A percentile compares a stretch with the other conserved stretches of the same genome.
Conservation (phyloP, 2,113 vertebrate genomes). For the Psettodes erumei region DNA sequence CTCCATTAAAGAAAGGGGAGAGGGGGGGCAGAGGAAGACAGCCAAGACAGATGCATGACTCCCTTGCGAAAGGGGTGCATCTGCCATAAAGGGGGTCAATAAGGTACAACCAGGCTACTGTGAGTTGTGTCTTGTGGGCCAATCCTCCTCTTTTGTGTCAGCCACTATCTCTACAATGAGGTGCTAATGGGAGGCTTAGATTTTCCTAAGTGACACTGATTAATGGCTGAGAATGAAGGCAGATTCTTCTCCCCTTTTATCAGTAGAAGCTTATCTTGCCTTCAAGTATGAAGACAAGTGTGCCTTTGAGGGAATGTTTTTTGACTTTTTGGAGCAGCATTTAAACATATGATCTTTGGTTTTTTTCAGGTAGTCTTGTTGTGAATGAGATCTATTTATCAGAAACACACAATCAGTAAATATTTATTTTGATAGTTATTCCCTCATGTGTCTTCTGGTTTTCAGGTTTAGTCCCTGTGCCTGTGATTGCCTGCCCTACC, state of each 20-base stretch:
- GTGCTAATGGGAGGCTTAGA: conserved; percentile 71
- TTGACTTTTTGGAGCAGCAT: conserved; percentile 17
- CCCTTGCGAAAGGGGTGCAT: conserved; percentile 54
- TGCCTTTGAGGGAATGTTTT: conserved; percentile 42
- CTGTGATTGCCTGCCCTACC: too few relatives aligned
- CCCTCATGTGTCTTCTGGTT: too few relatives aligned
- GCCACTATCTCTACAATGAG: conserved; percentile 62
- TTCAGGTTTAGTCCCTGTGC: too few relatives aligned
- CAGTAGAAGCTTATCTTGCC: conserved; percentile 44
- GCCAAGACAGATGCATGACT: conserved; percentile 35
- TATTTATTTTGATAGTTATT: too few relatives aligned
- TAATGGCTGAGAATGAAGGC: conserved; percentile 65
- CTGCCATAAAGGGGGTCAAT: conserved; percentile 69
- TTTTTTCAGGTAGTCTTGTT: too few relatives aligned
- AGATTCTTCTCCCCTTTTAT: conserved; percentile 53
- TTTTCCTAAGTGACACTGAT: conserved; percentile 74
- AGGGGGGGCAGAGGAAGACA: conserved; percentile 33
- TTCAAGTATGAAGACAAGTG: conserved; percentile 35
- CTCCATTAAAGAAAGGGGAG: conserved; percentile 24
- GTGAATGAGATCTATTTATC: not conserved
- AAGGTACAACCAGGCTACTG: conserved; percentile 60
- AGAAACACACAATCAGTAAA: too few relatives aligned
- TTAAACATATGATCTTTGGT: too few relatives aligned
- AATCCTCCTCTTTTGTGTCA: conserved; percentile 72
- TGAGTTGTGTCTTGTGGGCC: conserved; percentile 57